A percentile compares a stretch with the other conserved stretches of the same genome.
These are phyloP conservation scores for Crypturellus tataupa DNA, from an alignment of 2,797 vertebrate genomes.

Conservation along the genomic window DNA sequence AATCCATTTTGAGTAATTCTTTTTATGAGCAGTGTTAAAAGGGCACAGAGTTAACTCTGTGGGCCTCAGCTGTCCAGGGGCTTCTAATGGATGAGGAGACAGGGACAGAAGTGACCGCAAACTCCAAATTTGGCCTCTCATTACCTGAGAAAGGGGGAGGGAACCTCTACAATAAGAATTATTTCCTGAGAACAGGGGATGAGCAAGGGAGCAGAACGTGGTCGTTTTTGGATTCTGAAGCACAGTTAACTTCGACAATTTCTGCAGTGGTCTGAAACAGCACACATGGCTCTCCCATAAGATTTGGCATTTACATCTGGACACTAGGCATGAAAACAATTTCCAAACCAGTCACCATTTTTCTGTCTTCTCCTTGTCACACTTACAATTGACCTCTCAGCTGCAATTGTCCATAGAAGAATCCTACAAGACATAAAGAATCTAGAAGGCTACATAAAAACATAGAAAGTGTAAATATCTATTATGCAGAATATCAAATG, in stretches of 20 bases:
- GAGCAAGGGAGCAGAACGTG: neutral
- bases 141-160: neutral
- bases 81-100: neutral
- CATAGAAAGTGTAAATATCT: neutral
- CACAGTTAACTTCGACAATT: neutral
- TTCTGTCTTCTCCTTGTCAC: constrained; percentile 38
- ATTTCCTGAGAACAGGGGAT: neutral
- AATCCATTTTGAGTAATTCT: neutral
- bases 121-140: neutral
- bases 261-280: neutral
- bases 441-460: constrained; percentile 26
- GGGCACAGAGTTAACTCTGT: neutral
- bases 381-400: constrained; percentile 32
- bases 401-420: neutral
- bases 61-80: neutral
- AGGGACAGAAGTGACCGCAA: neutral
- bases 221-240: neutral
- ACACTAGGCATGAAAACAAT: neutral
- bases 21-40: neutral
- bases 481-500: neutral
- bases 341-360: constrained; percentile 17
- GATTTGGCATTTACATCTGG: constrained; percentile 25
- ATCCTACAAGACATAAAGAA: neutral
- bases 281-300: neutral
- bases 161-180: neutral